Conservation (phyloP, 2,797 vertebrate genomes). For the Jordanella pulchra region DNA sequence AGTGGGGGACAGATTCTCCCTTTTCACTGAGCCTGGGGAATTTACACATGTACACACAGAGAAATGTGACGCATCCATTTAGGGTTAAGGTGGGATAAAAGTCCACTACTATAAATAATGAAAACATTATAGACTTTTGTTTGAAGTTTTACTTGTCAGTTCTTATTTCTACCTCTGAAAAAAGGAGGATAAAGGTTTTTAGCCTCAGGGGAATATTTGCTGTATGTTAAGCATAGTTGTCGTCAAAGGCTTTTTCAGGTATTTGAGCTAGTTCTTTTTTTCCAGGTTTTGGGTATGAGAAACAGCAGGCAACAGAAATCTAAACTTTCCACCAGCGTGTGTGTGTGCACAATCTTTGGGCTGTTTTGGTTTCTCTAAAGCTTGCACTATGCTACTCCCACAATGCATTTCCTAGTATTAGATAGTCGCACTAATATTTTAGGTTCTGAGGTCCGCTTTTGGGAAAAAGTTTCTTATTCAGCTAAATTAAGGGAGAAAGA, state of each 20-base stretch:
- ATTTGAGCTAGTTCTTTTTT: constrained; percentile 2
- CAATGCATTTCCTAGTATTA: not conserved
- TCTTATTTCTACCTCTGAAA: constrained; percentile 3
- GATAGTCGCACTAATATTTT: no score
- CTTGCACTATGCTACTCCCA: not conserved
- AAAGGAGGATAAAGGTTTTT: constrained; percentile 4
- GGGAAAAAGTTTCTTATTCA: not conserved
- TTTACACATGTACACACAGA: not conserved
- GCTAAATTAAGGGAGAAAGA: not conserved
- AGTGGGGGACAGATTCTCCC: constrained; percentile 28
- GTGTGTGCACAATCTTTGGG: not conserved
- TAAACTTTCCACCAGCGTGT: not conserved
- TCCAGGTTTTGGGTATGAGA: not conserved
- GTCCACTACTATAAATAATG: not conserved
- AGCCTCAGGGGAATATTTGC: constrained; percentile 32
- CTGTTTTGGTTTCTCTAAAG: not conserved
- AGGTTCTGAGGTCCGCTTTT: not conserved
- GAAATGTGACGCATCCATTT: not conserved
- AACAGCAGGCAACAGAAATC: not conserved
- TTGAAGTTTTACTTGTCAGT: not conserved
- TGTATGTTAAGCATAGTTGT: constrained; percentile 15
- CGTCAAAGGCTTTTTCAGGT: constrained; percentile 18
- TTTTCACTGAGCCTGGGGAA: constrained; percentile 9
- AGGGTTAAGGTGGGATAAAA: not conserved
- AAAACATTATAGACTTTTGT: not conserved